These are phyloP conservation scores for Littorina saxatilis DNA, from an alignment of 1,140 invertebrate species.

Conservation along the genomic window DNA sequence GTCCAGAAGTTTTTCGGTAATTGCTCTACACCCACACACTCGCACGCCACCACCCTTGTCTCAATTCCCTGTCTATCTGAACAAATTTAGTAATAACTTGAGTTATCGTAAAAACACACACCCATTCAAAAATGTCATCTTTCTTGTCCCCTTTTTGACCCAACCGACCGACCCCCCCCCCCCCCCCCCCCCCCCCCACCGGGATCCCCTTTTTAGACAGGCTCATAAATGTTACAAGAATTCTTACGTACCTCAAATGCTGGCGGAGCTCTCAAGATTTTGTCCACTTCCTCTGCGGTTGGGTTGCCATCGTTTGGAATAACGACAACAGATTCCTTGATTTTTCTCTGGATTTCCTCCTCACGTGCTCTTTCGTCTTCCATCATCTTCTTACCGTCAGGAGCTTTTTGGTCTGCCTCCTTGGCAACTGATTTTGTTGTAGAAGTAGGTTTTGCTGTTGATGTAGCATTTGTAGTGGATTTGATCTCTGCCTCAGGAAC, in stretches of 20 bases:
- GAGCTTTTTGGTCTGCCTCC: not conserved
- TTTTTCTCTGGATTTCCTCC: constrained; percentile 32
- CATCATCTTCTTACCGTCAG: constrained; percentile 4
- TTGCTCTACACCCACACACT: no score
- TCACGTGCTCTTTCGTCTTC: constrained; percentile 22
- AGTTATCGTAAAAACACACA: no score
- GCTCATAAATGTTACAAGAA: not conserved
- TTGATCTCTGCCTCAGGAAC: not conserved
- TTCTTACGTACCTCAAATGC: constrained; percentile 9
- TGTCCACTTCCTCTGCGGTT: constrained; percentile 17
- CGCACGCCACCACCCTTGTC: no score
- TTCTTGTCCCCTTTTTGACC: no score
- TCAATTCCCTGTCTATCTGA: no score
- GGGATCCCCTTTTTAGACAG: no score
- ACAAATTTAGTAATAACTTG: no score
- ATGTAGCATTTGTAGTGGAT: not conserved
- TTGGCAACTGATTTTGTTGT: not conserved
- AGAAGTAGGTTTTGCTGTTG: not conserved
- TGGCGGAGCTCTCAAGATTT: constrained; percentile 7
- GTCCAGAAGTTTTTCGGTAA: no score
- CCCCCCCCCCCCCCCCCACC: no score
- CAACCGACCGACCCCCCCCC: no score
- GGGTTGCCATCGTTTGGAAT: not conserved
- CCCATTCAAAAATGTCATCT: no score
- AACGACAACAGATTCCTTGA: constrained; percentile 25